These are phyloP conservation scores for Enteromius radiatus DNA, from an alignment of 2,797 vertebrate genomes.

Conservation along the genomic window DNA sequence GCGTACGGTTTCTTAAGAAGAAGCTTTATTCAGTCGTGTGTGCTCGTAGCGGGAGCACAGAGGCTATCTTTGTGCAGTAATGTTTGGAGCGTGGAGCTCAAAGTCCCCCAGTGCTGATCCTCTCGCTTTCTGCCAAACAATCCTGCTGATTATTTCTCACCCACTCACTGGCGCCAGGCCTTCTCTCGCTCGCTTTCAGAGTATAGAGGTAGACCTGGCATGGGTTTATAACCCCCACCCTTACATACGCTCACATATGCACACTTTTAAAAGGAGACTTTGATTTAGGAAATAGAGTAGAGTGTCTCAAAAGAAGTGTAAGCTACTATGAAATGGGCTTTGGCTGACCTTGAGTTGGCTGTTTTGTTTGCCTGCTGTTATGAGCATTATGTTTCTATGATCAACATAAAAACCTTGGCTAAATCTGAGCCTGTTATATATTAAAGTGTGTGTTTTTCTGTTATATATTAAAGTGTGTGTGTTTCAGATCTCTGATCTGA, in stretches of 20 bases:
- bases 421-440: conserved; percentile 1
- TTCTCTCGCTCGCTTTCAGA: background rate
- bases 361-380: conserved; percentile 14
- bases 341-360: conserved; percentile 32
- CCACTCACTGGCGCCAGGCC: conserved; percentile 44
- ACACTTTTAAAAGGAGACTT: conserved; percentile 15
- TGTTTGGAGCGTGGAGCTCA: conserved; percentile 32
- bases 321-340: conserved; percentile 6
- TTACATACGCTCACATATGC: background rate
- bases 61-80: conserved; percentile 51
- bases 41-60: conserved; percentile 37
- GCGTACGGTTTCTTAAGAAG: conserved; percentile 28
- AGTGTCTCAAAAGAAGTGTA: conserved; percentile 5
- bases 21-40: conserved; percentile 33
- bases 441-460: background rate
- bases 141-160: conserved; percentile 46
- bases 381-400: conserved; percentile 3
- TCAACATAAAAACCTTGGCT: background rate
- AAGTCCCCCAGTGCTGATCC: conserved; percentile 24
- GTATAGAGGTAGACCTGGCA: conserved; percentile 42
- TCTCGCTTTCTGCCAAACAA: conserved; percentile 39
- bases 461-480: conserved; percentile 1
- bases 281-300: conserved; percentile 15
- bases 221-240: background rate
- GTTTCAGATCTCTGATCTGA: background rate